phyloP scores from a whole-genome alignment of 2,797 vertebrate genomes.

The Pelodytes ibericus region DNA sequence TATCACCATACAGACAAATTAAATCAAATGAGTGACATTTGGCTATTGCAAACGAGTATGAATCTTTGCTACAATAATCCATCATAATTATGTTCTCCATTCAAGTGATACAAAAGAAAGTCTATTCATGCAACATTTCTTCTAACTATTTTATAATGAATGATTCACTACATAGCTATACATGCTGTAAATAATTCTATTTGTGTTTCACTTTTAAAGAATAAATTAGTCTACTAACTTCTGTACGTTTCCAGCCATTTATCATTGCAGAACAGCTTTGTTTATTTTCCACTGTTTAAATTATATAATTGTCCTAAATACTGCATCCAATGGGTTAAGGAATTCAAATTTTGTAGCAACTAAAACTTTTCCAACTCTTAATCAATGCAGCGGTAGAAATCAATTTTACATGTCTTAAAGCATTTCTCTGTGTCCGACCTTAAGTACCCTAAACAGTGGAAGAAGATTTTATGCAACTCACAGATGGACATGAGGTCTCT shows the following conservation, averaged over 20 bases:
- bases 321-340: background rate
- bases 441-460: too few relatives aligned
- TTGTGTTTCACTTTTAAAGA: slow-evolving; percentile 24
- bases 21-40: background rate
- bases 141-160: slow-evolving; percentile 22
- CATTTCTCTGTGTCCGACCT: too few relatives aligned
- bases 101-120: slow-evolving; percentile 12
- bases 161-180: slow-evolving; percentile 24
- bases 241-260: background rate
- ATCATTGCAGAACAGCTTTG: background rate
- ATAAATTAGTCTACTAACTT: slow-evolving; percentile 23
- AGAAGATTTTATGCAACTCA: too few relatives aligned
- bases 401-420: background rate
- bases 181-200: slow-evolving; percentile 37
- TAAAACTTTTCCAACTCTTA: background rate
- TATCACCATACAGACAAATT: background rate
- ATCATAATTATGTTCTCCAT: slow-evolving; percentile 11
- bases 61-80: slow-evolving; percentile 1
- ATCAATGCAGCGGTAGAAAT: background rate
- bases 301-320: background rate
- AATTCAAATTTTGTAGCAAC: background rate
- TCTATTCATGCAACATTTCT: slow-evolving; percentile 17
- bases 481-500: too few relatives aligned
- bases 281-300: slow-evolving; percentile 27
- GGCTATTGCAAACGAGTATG: background rate